Percentiles rank a stretch among this genome's conserved stretches.
phyloP scores from a whole-genome alignment of 2,888 invertebrate genomes.

The Chrysomela aeneicollis region DNA sequence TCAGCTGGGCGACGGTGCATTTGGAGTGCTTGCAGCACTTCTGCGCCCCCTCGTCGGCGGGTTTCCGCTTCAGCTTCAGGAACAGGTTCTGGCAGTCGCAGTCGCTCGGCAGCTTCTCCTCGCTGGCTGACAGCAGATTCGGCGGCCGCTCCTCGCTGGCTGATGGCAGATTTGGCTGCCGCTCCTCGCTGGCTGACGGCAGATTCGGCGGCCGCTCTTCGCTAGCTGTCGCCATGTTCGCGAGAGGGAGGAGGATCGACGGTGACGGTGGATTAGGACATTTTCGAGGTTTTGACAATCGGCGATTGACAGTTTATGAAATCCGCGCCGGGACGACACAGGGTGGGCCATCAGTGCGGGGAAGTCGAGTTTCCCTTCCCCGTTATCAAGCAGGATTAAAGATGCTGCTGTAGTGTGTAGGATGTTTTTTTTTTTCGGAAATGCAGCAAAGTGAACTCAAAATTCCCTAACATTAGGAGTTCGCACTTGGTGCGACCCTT shows the following conservation, averaged over 20 bases:
- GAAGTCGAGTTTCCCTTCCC: too few species aligned
- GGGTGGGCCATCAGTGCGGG: not conserved
- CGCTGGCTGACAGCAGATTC: not conserved
- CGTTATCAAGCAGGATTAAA: too few species aligned
- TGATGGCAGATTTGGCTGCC: too few species aligned
- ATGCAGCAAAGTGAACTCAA: too few species aligned
- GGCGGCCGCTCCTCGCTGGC: not conserved
- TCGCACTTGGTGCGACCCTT: too few species aligned
- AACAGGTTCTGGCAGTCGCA: not conserved
- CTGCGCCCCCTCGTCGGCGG: not conserved
- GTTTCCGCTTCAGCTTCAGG: not conserved
- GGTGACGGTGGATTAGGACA: not conserved
- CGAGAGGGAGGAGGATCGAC: too few species aligned
- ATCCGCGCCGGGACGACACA: not conserved
- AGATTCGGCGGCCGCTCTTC: not conserved
- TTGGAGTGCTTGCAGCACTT: constrained; percentile 12
- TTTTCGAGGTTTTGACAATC: not conserved
- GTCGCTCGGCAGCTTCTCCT: constrained; percentile 1
- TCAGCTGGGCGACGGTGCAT: constrained; percentile 13
- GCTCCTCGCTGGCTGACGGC: too few species aligned
- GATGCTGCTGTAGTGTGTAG: too few species aligned
- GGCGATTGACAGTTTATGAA: not conserved
- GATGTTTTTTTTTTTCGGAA: too few species aligned
- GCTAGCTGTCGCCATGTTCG: not conserved
- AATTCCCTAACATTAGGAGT: too few species aligned